These are phyloP conservation scores for Diogma glabrata DNA, from an alignment of 2,888 invertebrate species.

Conservation along the genomic window DNA sequence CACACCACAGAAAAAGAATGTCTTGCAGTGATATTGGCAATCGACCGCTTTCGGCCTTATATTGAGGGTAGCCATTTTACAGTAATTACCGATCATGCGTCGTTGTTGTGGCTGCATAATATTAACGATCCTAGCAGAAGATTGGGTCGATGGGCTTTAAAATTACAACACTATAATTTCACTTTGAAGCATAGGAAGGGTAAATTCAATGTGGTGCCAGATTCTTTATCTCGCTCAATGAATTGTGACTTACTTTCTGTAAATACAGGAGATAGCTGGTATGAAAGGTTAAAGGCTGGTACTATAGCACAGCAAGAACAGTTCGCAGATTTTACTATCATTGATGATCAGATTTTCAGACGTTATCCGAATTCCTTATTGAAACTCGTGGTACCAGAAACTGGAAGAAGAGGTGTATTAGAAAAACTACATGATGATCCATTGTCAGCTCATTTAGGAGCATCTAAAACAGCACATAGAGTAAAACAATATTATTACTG, in stretches of 20 bases:
- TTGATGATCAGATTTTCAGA: background rate
- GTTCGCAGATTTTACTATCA: background rate
- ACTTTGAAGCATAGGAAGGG: too few species aligned
- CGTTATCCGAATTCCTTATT: background rate
- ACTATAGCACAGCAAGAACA: background rate
- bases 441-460: too few species aligned
- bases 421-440: background rate
- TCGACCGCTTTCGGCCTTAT: too few species aligned
- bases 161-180: too few species aligned
- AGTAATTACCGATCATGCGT: too few species aligned
- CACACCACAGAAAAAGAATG: too few species aligned
- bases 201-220: background rate
- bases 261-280: background rate
- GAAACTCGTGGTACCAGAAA: background rate
- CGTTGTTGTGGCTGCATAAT: too few species aligned
- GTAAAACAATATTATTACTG: slow-evolving; percentile 2
- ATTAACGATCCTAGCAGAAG: too few species aligned
- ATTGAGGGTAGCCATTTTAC: too few species aligned
- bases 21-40: too few species aligned
- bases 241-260: background rate
- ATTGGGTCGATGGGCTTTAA: too few species aligned
- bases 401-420: background rate
- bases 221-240: background rate
- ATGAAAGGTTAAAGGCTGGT: background rate
- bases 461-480: background rate